These are phyloP conservation scores for Mustela erminea DNA, from an alignment of 2,797 vertebrate genomes.

Conservation along the genomic window DNA sequence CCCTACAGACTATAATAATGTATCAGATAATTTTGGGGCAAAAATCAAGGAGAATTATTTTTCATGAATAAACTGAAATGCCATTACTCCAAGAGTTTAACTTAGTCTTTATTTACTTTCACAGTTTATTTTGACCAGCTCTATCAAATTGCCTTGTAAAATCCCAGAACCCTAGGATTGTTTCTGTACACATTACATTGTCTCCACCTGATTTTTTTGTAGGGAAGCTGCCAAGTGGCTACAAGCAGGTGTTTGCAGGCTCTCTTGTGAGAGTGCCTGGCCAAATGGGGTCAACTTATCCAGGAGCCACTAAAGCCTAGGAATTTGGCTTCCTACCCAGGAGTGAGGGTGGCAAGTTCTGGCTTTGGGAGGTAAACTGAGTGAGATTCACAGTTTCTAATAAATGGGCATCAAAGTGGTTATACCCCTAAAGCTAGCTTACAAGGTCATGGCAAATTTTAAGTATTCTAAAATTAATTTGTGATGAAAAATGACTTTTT, in stretches of 20 bases:
- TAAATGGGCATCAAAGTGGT: neutral
- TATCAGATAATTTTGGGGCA: conserved; percentile 38
- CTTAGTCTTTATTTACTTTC: conserved; percentile 47
- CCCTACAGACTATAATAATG: conserved; percentile 48
- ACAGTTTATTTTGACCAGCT: neutral
- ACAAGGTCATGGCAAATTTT: neutral
- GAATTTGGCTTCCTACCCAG: neutral
- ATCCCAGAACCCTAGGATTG: neutral
- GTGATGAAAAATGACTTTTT: neutral
- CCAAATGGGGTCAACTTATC: neutral
- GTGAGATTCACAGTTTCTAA: neutral
- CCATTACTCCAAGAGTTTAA: conserved; percentile 27
- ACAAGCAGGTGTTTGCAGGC: neutral
- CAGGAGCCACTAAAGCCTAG: neutral
- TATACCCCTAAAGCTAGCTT: neutral
- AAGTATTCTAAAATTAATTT: conserved; percentile 47
- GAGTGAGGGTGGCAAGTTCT: neutral
- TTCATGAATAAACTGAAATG: neutral
- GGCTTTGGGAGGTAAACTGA: conserved; percentile 1
- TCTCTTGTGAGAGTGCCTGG: neutral
- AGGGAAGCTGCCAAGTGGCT: neutral
- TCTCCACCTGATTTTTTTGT: neutral
- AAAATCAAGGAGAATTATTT: neutral
- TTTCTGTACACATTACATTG: neutral
- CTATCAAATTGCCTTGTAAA: conserved; percentile 41